These are phyloP conservation scores for Tiliacea aurago DNA, from an alignment of 2,888 invertebrate genomes.

Conservation along the genomic window DNA sequence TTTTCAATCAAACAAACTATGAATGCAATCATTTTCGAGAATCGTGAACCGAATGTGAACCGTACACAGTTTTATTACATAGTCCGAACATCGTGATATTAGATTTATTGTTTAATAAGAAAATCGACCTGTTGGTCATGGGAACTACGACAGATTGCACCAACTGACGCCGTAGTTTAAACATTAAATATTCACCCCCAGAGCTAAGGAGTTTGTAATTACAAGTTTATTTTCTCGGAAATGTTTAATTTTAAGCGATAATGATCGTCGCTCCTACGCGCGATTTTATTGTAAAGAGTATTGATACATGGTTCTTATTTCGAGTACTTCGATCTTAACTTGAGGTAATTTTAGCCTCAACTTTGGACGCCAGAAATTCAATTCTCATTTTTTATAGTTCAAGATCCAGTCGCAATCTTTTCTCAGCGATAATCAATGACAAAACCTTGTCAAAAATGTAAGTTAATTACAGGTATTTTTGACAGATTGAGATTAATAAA, in stretches of 20 bases:
- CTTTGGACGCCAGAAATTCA: background rate
- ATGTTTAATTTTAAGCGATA: background rate
- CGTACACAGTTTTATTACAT: slow-evolving; percentile 11
- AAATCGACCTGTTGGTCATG: slow-evolving; percentile 35
- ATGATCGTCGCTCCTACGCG: background rate
- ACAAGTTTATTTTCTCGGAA: slow-evolving; percentile 16
- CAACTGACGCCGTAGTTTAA: slow-evolving; percentile 4
- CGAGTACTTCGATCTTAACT: background rate
- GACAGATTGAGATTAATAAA: no score
- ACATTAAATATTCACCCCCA: slow-evolving; percentile 26
- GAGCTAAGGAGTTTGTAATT: background rate
- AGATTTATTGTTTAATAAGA: slow-evolving; percentile 12
- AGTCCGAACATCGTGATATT: background rate
- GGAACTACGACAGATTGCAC: slow-evolving; percentile 19
- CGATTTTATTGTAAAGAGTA: background rate
- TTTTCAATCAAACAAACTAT: slow-evolving; percentile 30
- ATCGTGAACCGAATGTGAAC: slow-evolving; percentile 15
- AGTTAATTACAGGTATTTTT: no score
- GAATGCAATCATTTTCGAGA: slow-evolving; percentile 12
- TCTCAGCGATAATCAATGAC: no score
- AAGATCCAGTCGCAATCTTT: no score
- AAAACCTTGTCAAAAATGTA: no score
- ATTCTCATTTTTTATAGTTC: no score
- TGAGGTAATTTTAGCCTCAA: background rate
- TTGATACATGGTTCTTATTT: background rate